A percentile compares a stretch with the other conserved stretches of the same genome.
Evolutionary conservation across 2,113 vertebrate species (phyloP).

Genomic region (Clarias gariepinus): DNA sequence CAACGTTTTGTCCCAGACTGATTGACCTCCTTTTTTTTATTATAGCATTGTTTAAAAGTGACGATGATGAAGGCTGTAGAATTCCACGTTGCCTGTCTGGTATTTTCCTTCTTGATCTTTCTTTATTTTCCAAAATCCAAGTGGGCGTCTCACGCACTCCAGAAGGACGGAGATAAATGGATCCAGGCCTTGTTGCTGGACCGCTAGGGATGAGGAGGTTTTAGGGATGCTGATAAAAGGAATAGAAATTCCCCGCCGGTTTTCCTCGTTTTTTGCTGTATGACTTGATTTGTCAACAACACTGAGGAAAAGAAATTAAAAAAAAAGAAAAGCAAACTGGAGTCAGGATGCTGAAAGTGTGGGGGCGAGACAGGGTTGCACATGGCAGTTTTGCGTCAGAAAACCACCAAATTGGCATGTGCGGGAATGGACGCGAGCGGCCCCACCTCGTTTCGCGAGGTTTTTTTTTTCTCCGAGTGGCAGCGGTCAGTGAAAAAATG

Average conservation of each 20-base stretch:
- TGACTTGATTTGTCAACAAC: slow-evolving; percentile 3
- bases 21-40: background rate
- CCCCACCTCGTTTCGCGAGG: slow-evolving; percentile 40
- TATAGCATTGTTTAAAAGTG: background rate
- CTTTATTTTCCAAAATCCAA: background rate
- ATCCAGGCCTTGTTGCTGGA: background rate
- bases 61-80: background rate
- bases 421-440: slow-evolving; percentile 44
- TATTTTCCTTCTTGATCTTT: background rate
- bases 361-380: slow-evolving; percentile 22
- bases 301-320: background rate
- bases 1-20: background rate
- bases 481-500: slow-evolving; percentile 62
- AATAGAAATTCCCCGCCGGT: background rate
- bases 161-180: background rate
- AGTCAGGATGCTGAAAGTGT: background rate
- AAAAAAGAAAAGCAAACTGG: background rate
- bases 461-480: slow-evolving; percentile 48
- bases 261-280: background rate
- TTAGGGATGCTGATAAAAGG: slow-evolving; percentile 15
- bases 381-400: slow-evolving; percentile 49
- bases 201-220: background rate
- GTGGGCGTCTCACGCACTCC: background rate
- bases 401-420: slow-evolving; percentile 56
- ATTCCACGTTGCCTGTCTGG: slow-evolving; percentile 8